Evolutionary conservation across 2,888 invertebrate genomes (phyloP), one percentile per base, ranked within the genome.

Genomic region (Ditula angustiorana): DNA sequence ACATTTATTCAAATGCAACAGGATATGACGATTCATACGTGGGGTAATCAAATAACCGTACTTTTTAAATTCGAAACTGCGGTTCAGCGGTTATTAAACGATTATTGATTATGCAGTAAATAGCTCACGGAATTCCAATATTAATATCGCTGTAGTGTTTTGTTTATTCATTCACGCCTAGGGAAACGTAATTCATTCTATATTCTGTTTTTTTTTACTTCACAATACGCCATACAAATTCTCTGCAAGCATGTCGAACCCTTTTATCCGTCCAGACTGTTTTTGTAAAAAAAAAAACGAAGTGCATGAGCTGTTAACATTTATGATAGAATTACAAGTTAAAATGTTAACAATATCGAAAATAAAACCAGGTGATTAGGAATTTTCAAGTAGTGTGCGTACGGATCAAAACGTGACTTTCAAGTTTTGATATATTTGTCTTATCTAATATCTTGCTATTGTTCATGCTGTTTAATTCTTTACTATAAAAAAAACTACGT

Each of bases 371-470:
- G n/a, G 35, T 11, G n/a, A 13, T 21, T 19, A 33, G 1, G 5
- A 19, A 30, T 16, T 44, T 11, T 56, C 28, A n/a, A 5, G 19
- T 46, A 11, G 44, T 2, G 49, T 44, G n/a, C 46, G 33, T 49
- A 55, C 61, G 37, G 37, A 35, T 35, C n/a, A 35, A 52, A 35
- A 52, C 52, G 28, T 30, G 30, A 50, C 49, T 21, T 19, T 50
- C 30, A 19, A 50, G 28, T 30, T 50, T 52, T 16, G n/a, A 52
- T 3, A 52, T 3, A 30, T 28, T 23, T 33, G 1, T 23, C 35
- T 52, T 52, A 50, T 30, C 50, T 50, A 30, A 21, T 16, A 24
- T 49, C 24, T 47, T 23, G 3, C 16, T 47, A 47, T 10, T 24
- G 13, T 8, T 16, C 13, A 26, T 2, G 47, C 28, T 49, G 16